Evolutionary conservation across 2,888 invertebrate genomes (phyloP).

Genomic region (Eupithecia pulchellata): DNA sequence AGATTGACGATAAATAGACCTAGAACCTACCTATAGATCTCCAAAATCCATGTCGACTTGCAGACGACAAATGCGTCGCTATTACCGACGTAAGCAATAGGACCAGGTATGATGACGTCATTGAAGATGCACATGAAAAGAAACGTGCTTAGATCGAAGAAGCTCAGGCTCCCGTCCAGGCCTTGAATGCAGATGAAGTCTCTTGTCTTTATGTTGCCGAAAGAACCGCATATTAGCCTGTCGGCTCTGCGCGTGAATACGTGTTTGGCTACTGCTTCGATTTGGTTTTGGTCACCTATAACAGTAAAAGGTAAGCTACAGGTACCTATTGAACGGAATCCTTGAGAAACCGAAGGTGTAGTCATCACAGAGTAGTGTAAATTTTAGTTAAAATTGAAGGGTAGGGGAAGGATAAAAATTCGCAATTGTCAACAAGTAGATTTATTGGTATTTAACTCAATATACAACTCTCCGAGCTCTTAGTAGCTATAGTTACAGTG

Average conservation of each 20-base stretch:
- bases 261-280: constrained; percentile 92
- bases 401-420: too few relatives aligned
- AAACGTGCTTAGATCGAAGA: constrained; percentile 97
- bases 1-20: not conserved
- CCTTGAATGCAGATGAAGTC: constrained; percentile 97
- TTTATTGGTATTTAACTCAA: too few relatives aligned
- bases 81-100: constrained; percentile 91
- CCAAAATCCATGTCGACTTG: constrained; percentile 92
- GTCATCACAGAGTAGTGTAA: not conserved
- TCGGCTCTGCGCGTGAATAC: constrained; percentile 91
- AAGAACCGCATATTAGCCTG: constrained; percentile 92
- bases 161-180: constrained; percentile 94
- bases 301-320: not conserved
- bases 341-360: not conserved
- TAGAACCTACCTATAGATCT: constrained; percentile 91
- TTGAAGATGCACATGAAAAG: constrained; percentile 93
- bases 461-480: too few relatives aligned
- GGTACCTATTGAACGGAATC: not conserved
- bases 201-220: constrained; percentile 92
- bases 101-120: constrained; percentile 92
- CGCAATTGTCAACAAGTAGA: too few relatives aligned
- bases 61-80: constrained; percentile 94
- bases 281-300: constrained; percentile 88
- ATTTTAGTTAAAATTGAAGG: too few relatives aligned
- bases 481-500: too few relatives aligned